These are phyloP conservation scores for Ladona fulva DNA, from an alignment of 1,140 invertebrate species.

Conservation along the genomic window DNA sequence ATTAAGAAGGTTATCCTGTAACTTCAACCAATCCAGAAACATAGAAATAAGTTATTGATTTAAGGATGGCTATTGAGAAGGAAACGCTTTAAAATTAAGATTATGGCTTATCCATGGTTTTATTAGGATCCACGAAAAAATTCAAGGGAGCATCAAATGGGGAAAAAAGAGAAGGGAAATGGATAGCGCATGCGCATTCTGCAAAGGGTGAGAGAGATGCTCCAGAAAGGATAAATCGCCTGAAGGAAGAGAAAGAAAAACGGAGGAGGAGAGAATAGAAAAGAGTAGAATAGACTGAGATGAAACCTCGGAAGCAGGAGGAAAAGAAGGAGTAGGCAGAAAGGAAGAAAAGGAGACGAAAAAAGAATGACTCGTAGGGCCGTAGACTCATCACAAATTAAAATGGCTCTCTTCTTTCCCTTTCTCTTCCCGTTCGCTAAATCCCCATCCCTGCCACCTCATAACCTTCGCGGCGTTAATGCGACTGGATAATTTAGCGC, in stretches of 20 bases:
- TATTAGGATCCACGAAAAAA: too few relatives aligned
- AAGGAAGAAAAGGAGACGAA: background rate
- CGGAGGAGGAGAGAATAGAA: background rate
- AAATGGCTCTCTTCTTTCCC: background rate
- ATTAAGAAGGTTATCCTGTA: too few relatives aligned
- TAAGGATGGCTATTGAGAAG: too few relatives aligned
- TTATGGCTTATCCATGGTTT: too few relatives aligned
- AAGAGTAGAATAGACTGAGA: background rate
- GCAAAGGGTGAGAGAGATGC: too few relatives aligned
- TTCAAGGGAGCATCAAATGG: too few relatives aligned
- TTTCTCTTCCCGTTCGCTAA: background rate
- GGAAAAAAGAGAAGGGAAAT: too few relatives aligned
- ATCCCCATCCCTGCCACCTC: background rate
- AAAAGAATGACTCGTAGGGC: background rate
- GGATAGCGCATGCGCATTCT: too few relatives aligned
- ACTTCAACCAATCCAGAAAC: too few relatives aligned
- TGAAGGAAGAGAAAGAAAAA: background rate
- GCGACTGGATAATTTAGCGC: constrained; percentile 18
- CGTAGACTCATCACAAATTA: constrained; percentile 18
- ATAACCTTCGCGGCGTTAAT: constrained; percentile 14
- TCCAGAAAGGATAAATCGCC: background rate
- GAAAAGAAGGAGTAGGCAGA: background rate
- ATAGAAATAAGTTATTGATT: too few relatives aligned
- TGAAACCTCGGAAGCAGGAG: background rate
- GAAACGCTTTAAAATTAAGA: too few relatives aligned